Conservation (phyloP, 37 sponge, comb jelly and placozoan species). For the Mnemiopsis leidyi region DNA sequence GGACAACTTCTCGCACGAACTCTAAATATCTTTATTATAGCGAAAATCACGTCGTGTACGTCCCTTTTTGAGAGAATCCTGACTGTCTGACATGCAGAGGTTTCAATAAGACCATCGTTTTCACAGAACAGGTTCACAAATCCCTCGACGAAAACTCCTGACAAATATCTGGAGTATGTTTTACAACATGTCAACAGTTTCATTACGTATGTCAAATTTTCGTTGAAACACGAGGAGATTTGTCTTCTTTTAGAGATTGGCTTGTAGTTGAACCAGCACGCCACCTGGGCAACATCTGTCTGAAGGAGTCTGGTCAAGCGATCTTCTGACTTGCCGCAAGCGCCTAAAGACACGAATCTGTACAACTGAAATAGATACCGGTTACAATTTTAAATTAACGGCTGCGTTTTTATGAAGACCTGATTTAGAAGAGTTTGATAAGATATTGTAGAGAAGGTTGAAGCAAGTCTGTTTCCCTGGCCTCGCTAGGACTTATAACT, state of each 20-base stretch:
- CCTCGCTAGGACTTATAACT: too few species aligned
- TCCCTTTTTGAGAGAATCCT: not conserved
- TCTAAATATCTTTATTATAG: not conserved
- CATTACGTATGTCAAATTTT: not conserved
- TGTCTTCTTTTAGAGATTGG: not conserved
- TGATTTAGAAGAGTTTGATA: too few species aligned
- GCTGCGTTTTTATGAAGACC: too few species aligned
- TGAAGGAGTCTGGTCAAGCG: not conserved
- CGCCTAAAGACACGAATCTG: not conserved
- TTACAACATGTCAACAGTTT: not conserved
- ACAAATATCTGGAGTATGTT: not conserved
- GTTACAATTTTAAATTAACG: too few species aligned
- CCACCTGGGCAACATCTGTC: not conserved
- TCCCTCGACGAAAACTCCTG: not conserved
- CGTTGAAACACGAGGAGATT: not conserved
- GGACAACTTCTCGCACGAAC: not conserved
- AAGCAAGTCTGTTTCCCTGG: too few species aligned
- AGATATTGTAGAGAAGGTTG: too few species aligned
- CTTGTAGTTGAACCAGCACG: not conserved
- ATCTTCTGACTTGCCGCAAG: not conserved
- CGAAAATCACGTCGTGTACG: not conserved
- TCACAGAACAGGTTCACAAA: not conserved
- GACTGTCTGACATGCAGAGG: not conserved
- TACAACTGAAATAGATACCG: not conserved
- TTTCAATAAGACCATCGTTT: not conserved